Percentiles rank a stretch among this genome's conserved stretches.
Conservation (phyloP, 2,113 vertebrate species). For the Ia io region DNA sequence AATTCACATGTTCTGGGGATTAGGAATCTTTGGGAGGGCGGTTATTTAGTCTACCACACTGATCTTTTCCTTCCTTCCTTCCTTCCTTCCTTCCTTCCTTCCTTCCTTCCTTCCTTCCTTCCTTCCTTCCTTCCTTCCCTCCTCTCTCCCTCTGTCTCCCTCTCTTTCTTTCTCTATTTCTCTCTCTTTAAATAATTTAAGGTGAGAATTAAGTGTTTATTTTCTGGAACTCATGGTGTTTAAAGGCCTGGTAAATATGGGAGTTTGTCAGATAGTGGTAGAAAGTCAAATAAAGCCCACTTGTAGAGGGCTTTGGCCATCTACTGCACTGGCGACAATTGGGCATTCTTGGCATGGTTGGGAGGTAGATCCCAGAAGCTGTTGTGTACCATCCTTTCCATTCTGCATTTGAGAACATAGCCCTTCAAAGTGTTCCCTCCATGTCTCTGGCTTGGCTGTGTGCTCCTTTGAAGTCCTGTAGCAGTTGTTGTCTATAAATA, state of each 20-base stretch:
- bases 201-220: neutral
- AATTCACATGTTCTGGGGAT: neutral
- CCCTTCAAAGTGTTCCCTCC: slow-evolving; percentile 43
- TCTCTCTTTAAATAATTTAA: neutral
- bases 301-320: neutral
- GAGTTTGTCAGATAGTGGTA: neutral
- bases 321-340: neutral
- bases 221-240: neutral
- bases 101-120: too few species aligned
- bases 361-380: neutral
- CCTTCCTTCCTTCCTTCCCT: too few species aligned
- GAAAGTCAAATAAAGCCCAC: neutral
- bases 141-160: neutral
- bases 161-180: too few species aligned
- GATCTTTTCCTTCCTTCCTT: neutral
- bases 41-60: neutral
- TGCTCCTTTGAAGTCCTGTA: slow-evolving; percentile 61
- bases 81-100: too few species aligned
- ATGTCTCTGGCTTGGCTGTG: neutral
- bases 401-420: slow-evolving; percentile 28
- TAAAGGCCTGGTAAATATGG: neutral
- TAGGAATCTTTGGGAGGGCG: neutral
- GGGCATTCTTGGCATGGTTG: slow-evolving; percentile 35
- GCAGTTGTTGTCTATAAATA: slow-evolving; percentile 76
- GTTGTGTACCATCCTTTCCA: neutral